A percentile compares a stretch with the other conserved stretches of the same genome.
Evolutionary conservation across 1,140 invertebrate species (phyloP).

Genomic region (Prorops nasuta): DNA sequence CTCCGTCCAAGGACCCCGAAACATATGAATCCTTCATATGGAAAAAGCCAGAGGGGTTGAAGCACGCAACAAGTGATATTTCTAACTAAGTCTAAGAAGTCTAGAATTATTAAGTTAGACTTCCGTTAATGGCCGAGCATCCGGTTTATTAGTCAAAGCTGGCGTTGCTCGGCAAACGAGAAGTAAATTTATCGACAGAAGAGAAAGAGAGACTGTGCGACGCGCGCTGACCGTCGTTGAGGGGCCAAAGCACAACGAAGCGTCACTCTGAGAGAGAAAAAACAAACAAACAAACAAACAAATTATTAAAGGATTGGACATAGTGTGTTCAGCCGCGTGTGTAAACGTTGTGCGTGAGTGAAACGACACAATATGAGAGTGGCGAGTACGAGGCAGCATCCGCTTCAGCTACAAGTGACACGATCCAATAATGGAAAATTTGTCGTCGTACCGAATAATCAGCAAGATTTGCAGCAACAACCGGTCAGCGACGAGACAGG

Average conservation of each 20-base stretch:
- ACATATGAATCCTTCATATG: background rate
- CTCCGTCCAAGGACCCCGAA: constrained; percentile 42
- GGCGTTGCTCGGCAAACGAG: too few species aligned
- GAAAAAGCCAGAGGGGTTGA: background rate
- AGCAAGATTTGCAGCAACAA: constrained; percentile 26
- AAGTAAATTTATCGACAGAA: too few species aligned
- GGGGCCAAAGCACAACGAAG: too few species aligned
- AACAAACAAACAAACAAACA: too few species aligned
- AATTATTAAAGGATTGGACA: too few species aligned
- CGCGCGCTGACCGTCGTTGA: too few species aligned
- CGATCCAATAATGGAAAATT: constrained; percentile 51
- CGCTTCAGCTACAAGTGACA: constrained; percentile 48
- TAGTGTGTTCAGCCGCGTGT: too few species aligned
- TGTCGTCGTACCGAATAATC: constrained; percentile 37
- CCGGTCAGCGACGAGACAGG: constrained; percentile 23
- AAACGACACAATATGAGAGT: constrained; percentile 56
- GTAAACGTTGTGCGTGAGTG: too few species aligned
- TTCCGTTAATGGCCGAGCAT: too few species aligned
- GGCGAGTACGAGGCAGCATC: constrained; percentile 43
- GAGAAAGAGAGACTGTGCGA: too few species aligned
- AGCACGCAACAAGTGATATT: constrained; percentile 2
- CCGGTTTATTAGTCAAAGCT: too few species aligned
- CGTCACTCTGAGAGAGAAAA: too few species aligned
- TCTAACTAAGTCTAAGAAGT: constrained; percentile 6
- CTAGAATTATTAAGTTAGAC: background rate